Evolutionary conservation across 1,140 invertebrate species (phyloP), one percentile per base, ranked within the genome.

Genomic region (Hyphantria cunea): DNA sequence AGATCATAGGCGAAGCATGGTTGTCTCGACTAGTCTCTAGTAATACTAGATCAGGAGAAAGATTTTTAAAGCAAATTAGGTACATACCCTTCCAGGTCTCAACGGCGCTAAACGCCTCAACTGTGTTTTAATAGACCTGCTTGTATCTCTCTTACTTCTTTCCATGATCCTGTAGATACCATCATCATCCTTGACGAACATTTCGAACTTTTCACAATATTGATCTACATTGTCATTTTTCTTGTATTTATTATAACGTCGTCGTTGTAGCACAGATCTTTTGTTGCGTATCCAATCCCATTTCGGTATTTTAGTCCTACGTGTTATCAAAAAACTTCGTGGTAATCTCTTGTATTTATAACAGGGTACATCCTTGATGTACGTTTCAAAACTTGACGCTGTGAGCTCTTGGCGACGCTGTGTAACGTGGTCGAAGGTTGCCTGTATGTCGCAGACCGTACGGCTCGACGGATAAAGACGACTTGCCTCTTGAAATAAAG

Each of bases 401-500:
- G 66, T 8, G 41, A 83, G 12, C n/a, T 15, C 56, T 6, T 64
- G 49, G 6, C 70, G 64, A 10, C 67, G 31, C 0, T 60, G 25
- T 6, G 63, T 11, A 6, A 80, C 51, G 47, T 75, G 62, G 11
- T 69, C 33, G n/a, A 55, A 37, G 4, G 78, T 84, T 7, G 72
- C 70, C 17, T 71, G 34, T 7, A 82, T 64, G 50, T 84, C 76
- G 52, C 82, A 84, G 6, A 78, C 56, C 44, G 2, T 7, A 59
- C 56, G 59, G 45, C 41, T 0, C 37, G 33, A 9, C 44, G 44
- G 55, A 49, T 56, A 37, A 48, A 60, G 6, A 17, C 73, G 62
- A 67, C 49, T 44, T 66, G 62, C 71, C 82, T 84, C 82, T 84
- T 84, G 80, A 84, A 80, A 76, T 61, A 66, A 80, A 83, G 58